Conservation (phyloP, 2,113 vertebrate genomes). For the Sander vitreus region DNA sequence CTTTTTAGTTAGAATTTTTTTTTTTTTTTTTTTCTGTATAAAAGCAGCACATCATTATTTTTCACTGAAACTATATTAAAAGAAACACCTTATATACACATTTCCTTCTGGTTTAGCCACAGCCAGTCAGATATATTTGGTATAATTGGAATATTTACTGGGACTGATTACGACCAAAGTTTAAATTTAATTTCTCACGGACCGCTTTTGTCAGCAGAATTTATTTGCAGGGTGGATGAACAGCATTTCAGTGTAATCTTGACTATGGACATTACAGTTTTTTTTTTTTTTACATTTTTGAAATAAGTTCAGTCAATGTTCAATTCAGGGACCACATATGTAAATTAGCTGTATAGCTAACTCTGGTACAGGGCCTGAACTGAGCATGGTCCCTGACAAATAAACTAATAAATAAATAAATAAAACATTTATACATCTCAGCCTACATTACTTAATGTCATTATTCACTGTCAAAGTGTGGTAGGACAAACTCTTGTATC, state of each 20-base stretch:
- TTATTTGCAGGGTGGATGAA: neutral
- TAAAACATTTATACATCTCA: neutral
- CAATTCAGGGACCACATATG: too few species aligned
- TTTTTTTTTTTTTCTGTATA: neutral
- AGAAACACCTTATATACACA: neutral
- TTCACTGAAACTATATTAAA: neutral
- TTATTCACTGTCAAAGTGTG: neutral
- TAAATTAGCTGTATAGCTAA: too few species aligned
- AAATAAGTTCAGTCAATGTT: neutral
- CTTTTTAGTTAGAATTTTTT: neutral
- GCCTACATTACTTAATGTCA: neutral
- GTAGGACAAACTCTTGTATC: neutral
- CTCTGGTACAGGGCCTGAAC: too few species aligned
- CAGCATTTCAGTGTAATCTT: neutral
- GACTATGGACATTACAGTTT: neutral
- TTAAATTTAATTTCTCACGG: too few species aligned
- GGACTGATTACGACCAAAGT: neutral
- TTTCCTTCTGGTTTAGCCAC: neutral
- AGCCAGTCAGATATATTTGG: neutral
- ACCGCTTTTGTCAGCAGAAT: neutral
- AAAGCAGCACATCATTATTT: neutral
- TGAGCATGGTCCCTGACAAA: too few species aligned
- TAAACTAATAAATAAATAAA: too few species aligned
- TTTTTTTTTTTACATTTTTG: too few species aligned
- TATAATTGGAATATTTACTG: neutral